A percentile compares a stretch with the other conserved stretches of the same genome.
These are phyloP conservation scores for Perca flavescens DNA, from an alignment of 2,113 vertebrate genomes.

Conservation along the genomic window DNA sequence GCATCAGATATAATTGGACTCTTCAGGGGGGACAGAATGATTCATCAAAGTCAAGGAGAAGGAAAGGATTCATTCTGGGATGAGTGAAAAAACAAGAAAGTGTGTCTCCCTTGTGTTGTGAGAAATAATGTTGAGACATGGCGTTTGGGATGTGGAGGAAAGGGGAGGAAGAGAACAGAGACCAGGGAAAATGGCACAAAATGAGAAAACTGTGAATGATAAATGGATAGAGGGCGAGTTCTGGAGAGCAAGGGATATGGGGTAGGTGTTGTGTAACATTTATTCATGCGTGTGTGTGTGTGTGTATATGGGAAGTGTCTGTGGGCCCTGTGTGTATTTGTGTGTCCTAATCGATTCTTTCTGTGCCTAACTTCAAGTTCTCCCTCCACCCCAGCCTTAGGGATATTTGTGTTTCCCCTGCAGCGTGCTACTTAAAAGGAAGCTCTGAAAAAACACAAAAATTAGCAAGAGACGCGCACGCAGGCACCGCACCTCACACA, in stretches of 20 bases:
- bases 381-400: conserved; percentile 47
- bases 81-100: conserved; percentile 33
- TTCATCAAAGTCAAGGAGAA: conserved; percentile 61
- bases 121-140: conserved; percentile 50
- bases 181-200: conserved; percentile 42
- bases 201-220: conserved; percentile 63
- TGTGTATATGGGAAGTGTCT: neutral
- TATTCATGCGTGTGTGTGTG: conserved; percentile 30
- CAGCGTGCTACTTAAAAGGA: conserved; percentile 71
- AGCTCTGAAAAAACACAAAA: conserved; percentile 40
- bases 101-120: conserved; percentile 19
- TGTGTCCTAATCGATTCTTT: conserved; percentile 73
- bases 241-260: conserved; percentile 35
- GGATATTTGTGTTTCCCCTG: conserved; percentile 75
- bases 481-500: conserved; percentile 49
- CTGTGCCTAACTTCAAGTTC: conserved; percentile 63
- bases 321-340: conserved; percentile 17
- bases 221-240: conserved; percentile 38
- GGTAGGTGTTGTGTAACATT: conserved; percentile 48
- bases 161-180: neutral
- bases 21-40: conserved; percentile 44
- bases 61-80: conserved; percentile 28
- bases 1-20: conserved; percentile 61
- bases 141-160: conserved; percentile 23
- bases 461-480: conserved; percentile 51